Percentiles rank a stretch among this genome's conserved stretches.
Evolutionary conservation across 2,113 vertebrate genomes (phyloP).

Genomic region (Sturnus vulgaris): DNA sequence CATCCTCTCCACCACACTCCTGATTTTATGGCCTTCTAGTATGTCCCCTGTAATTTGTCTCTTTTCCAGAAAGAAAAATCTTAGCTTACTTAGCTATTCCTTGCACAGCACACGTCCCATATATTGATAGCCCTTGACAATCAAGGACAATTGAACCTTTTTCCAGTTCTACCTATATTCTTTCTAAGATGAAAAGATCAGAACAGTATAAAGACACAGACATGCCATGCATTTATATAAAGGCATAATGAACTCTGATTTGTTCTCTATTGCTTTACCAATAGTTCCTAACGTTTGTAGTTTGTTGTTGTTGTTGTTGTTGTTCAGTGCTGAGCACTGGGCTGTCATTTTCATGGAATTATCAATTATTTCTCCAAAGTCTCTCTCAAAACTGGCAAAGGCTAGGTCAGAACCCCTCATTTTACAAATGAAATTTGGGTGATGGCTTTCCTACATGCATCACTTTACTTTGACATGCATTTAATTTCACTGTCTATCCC

Average conservation of each 20-base stretch:
- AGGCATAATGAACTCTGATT: conserved; percentile 24
- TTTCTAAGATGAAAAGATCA: conserved; percentile 55
- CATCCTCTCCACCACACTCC: conserved; percentile 2
- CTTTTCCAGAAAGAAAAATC: conserved; percentile 11
- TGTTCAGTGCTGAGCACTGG: not conserved
- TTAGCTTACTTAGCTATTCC: conserved; percentile 46
- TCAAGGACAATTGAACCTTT: conserved; percentile 64
- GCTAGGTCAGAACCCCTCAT: not conserved
- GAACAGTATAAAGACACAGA: conserved; percentile 22
- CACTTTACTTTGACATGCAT: not conserved
- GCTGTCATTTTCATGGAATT: not conserved
- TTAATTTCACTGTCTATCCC: not conserved
- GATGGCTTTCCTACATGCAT: not conserved
- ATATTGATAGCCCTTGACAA: conserved; percentile 59
- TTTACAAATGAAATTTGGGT: not conserved
- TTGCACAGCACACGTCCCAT: not conserved
- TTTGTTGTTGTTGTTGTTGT: not conserved
- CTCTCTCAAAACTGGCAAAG: not conserved
- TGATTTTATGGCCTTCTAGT: conserved; percentile 31
- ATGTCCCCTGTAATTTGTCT: conserved; percentile 12
- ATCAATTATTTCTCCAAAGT: not conserved
- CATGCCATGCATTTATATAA: conserved; percentile 47
- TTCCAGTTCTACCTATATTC: conserved; percentile 35
- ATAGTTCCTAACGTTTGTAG: not conserved
- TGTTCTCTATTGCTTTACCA: conserved; percentile 24